Evolutionary conservation across 1,140 invertebrate genomes (phyloP).

Genomic region (Parapsyche elsis): DNA sequence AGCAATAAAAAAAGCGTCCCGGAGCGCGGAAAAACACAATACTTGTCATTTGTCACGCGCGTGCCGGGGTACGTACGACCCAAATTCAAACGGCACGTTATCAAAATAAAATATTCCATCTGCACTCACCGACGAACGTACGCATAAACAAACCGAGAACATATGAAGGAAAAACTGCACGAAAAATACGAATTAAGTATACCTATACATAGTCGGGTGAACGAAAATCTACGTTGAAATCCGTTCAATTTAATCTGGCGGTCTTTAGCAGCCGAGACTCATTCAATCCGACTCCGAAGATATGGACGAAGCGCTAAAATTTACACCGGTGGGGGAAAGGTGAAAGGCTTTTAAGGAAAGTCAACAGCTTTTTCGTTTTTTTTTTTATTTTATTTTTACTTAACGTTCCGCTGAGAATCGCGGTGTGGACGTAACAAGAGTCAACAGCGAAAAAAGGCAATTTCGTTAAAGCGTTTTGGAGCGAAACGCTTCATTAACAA

Average conservation of each 20-base stretch:
- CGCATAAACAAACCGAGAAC: neutral
- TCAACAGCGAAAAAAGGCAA: conserved; percentile 1
- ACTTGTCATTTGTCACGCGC: conserved; percentile 34
- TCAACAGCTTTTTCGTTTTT: conserved; percentile 7
- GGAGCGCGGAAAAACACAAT: conserved; percentile 25
- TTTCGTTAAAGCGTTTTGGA: neutral
- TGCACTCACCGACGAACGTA: neutral
- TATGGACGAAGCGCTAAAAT: conserved; percentile 22
- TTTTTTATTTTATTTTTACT: neutral
- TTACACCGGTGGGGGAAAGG: conserved; percentile 10
- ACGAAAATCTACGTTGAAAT: neutral
- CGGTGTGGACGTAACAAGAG: neutral
- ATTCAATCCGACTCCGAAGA: neutral
- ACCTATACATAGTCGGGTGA: neutral
- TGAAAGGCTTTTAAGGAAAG: conserved; percentile 30
- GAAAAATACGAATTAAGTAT: neutral
- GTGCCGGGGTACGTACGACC: neutral
- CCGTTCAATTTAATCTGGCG: neutral
- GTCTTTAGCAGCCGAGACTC: neutral
- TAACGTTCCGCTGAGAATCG: neutral
- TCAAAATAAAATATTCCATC: neutral
- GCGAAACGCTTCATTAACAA: conserved; percentile 25
- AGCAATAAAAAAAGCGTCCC: conserved; percentile 39
- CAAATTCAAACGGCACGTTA: neutral
- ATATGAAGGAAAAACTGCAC: neutral